Percentiles rank a stretch among this genome's conserved stretches.
Evolutionary conservation across 1,140 invertebrate species (phyloP).

Genomic region (Semibalanus balanoides): DNA sequence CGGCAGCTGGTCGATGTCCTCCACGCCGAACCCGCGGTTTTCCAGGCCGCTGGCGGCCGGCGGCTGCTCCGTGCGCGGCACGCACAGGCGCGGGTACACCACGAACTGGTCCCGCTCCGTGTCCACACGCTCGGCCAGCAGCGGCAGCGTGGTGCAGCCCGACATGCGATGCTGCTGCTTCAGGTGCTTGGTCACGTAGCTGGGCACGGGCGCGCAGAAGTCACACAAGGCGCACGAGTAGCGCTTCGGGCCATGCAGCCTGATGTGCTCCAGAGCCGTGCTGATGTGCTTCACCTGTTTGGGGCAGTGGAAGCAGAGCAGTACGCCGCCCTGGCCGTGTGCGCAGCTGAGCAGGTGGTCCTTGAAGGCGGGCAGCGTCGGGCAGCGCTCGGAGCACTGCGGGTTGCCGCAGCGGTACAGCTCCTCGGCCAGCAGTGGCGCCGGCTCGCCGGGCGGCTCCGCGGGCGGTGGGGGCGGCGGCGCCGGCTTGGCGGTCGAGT

Average conservation of each 20-base stretch:
- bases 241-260: slow-evolving; percentile 34
- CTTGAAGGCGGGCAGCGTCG: slow-evolving; percentile 28
- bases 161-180: slow-evolving; percentile 36
- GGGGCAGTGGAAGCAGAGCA: slow-evolving; percentile 14
- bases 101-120: slow-evolving; percentile 37
- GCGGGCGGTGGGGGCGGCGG: too few relatives aligned
- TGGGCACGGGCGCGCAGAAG: slow-evolving; percentile 26
- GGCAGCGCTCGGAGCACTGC: slow-evolving; percentile 26
- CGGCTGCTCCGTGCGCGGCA: slow-evolving; percentile 11
- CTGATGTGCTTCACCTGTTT: slow-evolving; percentile 27
- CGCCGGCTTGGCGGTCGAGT: too few relatives aligned
- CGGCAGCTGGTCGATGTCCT: slow-evolving; percentile 46
- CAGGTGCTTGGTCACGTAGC: slow-evolving; percentile 37
- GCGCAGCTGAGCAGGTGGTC: slow-evolving; percentile 36
- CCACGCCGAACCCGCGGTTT: slow-evolving; percentile 37
- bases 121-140: slow-evolving; percentile 37
- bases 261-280: slow-evolving; percentile 34
- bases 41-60: slow-evolving; percentile 22
- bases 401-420: slow-evolving; percentile 38
- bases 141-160: slow-evolving; percentile 30
- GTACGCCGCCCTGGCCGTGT: slow-evolving; percentile 33
- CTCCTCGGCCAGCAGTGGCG: slow-evolving; percentile 19
- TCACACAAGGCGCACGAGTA: slow-evolving; percentile 34
- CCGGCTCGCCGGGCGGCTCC: too few relatives aligned
- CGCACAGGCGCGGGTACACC: slow-evolving; percentile 27